A percentile compares a stretch with the other conserved stretches of the same genome.
phyloP scores from a whole-genome alignment of 2,797 vertebrate species.

The Silurus lanzhouensis region DNA sequence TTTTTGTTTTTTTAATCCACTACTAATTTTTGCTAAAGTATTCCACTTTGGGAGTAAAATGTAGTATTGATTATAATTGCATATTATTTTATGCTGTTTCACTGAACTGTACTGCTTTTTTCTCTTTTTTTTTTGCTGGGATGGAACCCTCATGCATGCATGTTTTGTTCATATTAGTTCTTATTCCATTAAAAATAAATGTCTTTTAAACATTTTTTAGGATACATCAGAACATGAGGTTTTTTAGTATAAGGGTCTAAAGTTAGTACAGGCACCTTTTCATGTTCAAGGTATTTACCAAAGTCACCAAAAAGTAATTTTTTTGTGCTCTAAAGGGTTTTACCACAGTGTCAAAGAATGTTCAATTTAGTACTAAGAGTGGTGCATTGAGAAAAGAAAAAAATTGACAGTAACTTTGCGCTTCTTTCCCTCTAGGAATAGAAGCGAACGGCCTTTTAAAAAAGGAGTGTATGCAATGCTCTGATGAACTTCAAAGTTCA shows the following conservation, averaged over 20 bases:
- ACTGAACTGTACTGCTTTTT: not conserved
- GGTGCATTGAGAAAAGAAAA: not conserved
- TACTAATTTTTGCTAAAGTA: not conserved
- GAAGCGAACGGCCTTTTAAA: constrained; percentile 46
- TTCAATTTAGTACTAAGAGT: not conserved
- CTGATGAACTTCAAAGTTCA: constrained; percentile 49
- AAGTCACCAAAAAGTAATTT: too few relatives aligned
- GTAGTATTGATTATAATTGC: too few relatives aligned
- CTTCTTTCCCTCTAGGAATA: constrained; percentile 69
- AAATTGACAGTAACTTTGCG: not conserved
- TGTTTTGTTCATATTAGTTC: not conserved
- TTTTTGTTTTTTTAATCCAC: not conserved
- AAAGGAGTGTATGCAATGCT: constrained; percentile 54
- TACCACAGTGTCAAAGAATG: not conserved
- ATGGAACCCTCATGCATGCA: not conserved
- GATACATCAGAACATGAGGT: not conserved
- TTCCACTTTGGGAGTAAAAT: not conserved
- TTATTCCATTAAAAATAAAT: not conserved
- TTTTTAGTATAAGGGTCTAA: not conserved
- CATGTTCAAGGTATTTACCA: not conserved
- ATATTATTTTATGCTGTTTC: not conserved
- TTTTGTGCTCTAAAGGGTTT: not conserved
- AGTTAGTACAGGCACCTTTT: not conserved
- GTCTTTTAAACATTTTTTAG: not conserved
- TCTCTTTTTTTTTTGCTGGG: not conserved